These are phyloP conservation scores for Oscheius onirici DNA, from an alignment of 2,888 invertebrate species.

Conservation along the genomic window DNA sequence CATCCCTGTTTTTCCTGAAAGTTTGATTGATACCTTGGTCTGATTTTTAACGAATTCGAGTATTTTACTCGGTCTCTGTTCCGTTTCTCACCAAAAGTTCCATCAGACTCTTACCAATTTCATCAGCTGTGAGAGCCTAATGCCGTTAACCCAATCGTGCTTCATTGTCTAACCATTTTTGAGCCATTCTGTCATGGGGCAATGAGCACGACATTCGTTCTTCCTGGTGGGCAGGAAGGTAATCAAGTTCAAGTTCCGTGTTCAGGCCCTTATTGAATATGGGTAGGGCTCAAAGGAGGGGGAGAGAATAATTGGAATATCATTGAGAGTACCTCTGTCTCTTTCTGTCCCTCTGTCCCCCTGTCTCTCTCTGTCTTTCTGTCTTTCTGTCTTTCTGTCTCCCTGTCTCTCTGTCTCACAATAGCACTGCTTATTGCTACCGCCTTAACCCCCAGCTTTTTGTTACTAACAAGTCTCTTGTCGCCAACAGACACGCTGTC, in stretches of 20 bases:
- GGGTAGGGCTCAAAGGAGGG: too few species aligned
- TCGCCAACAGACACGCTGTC: slow-evolving; percentile 15
- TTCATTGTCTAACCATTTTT: too few species aligned
- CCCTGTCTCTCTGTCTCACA: slow-evolving; percentile 32
- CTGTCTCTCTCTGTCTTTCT: slow-evolving; percentile 33
- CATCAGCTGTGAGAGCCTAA: neutral
- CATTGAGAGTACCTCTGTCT: too few species aligned
- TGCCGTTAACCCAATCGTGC: too few species aligned
- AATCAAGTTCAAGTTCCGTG: too few species aligned
- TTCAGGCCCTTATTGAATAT: too few species aligned
- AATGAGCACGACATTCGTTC: too few species aligned
- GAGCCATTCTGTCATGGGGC: too few species aligned
- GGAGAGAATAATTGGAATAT: too few species aligned
- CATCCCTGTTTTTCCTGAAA: neutral
- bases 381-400: slow-evolving; percentile 24
- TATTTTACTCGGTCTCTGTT: neutral
- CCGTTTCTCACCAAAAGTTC: neutral
- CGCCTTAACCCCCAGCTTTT: slow-evolving; percentile 24
- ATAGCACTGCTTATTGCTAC: slow-evolving; percentile 27
- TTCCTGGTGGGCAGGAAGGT: too few species aligned
- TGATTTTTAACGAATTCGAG: neutral
- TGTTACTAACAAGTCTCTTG: slow-evolving; percentile 8
- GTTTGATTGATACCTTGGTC: neutral
- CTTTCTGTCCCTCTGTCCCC: too few species aligned
- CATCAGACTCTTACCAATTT: neutral